These are phyloP conservation scores for Bombus sibiricus DNA, from an alignment of 1,140 invertebrate species.

Conservation along the genomic window DNA sequence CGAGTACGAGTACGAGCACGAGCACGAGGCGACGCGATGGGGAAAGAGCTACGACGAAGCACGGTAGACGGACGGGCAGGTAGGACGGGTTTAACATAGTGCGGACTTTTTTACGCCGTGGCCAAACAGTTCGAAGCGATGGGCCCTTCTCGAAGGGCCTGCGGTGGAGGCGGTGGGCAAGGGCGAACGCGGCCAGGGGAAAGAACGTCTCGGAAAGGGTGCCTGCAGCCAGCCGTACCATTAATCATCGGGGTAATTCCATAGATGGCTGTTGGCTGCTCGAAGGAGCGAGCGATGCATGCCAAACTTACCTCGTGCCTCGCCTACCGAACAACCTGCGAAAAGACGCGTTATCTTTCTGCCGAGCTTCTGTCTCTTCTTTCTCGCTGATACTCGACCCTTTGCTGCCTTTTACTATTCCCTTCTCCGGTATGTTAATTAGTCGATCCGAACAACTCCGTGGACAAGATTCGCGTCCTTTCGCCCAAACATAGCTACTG, in stretches of 20 bases:
- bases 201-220: constrained; percentile 61
- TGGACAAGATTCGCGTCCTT: not conserved
- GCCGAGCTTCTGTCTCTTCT: constrained; percentile 9
- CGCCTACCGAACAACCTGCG: constrained; percentile 63
- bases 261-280: constrained; percentile 78
- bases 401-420: not conserved
- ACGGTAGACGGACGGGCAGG: constrained; percentile 3
- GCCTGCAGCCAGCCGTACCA: constrained; percentile 68
- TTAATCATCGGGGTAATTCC: constrained; percentile 79
- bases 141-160: constrained; percentile 28
- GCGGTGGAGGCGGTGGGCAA: constrained; percentile 27
- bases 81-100: constrained; percentile 64
- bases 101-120: constrained; percentile 74
- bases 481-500: no score
- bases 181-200: constrained; percentile 41
- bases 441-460: no score
- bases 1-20: constrained; percentile 1
- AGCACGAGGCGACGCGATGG: constrained; percentile 15
- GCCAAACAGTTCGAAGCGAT: constrained; percentile 54
- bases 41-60: constrained; percentile 39
- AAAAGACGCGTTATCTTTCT: constrained; percentile 61
- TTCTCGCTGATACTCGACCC: not conserved
- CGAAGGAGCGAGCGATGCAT: constrained; percentile 78
- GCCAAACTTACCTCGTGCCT: constrained; percentile 77
- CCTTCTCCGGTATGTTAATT: no score